Evolutionary conservation across 1,140 invertebrate species (phyloP).

Genomic region (Stratiolaelaps scimitus): DNA sequence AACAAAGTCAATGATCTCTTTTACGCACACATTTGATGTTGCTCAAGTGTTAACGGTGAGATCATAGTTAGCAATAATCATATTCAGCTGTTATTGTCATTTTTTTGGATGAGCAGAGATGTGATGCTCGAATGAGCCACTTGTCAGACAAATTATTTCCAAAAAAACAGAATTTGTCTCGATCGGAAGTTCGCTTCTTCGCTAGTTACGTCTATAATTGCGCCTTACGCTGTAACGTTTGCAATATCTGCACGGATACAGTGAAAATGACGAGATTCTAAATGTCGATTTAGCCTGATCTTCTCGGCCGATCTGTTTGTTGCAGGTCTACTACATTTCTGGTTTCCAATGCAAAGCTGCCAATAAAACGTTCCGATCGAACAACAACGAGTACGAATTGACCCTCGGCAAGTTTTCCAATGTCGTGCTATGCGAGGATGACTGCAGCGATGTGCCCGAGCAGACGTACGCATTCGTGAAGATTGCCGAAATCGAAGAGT

Average conservation of each 20-base stretch:
- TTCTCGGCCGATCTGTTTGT: conserved; percentile 15
- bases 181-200: no score
- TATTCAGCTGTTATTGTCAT: no score
- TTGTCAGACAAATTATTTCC: no score
- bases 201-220: neutral
- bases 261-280: neutral
- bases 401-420: conserved; percentile 67
- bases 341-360: conserved; percentile 69
- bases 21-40: no score
- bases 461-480: conserved; percentile 69
- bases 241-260: no score
- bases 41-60: no score
- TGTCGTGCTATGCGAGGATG: conserved; percentile 52
- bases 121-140: no score
- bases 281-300: conserved; percentile 25
- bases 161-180: no score
- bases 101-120: no score
- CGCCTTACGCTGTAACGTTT: no score
- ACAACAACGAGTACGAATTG: conserved; percentile 94
- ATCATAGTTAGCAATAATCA: no score
- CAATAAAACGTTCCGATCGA: conserved; percentile 69
- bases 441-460: conserved; percentile 54
- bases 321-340: conserved; percentile 70
- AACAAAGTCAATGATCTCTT: no score
- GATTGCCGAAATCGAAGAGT: conserved; percentile 58